Base-by-base conservation (phyloP, 1,140 invertebrate genomes). In the Theocolax elegans region DNA sequence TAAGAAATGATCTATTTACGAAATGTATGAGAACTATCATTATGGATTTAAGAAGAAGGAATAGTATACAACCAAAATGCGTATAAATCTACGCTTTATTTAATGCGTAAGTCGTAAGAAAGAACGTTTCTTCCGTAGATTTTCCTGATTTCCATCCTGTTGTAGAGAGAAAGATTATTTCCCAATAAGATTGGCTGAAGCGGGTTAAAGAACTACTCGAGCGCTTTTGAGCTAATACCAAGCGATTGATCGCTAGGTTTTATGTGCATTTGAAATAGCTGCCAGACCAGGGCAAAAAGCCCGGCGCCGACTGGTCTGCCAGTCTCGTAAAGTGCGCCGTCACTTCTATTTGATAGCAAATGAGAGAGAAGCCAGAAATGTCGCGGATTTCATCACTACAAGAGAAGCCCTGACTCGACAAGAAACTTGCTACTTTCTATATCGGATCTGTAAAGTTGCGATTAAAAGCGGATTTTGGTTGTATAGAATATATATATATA, bases 221-320 rank as follows among this genome's bases (percentile, higher is more conserved):
- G 12, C 1, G 3, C 23, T 19, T 23, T 49, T 35, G 59, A 17
- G 9, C n/a, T 62, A 49, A 48, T 31, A 12, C n/a, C 9, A 19
- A 12, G 15, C 4, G 19, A 60, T 68, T 44, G 56, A 60, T 68
- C 56, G 31, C 7, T 21, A 64, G 15, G 44, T 67, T 67, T 67
- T 67, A 67, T 49, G 65, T 44, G 53, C 51, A 46, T 58, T 67
- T 25, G 40, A 67, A 67, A 58, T 54, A n/a, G 17, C 27, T 35
- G n/a, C 35, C 54, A 23, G 60, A 60, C 7, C 12, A 49, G 29
- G 7, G 19, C 9, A 31, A 23, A 23, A 49, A 13, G 51, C 23
- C 27, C 8, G 27, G 17, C 35, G 25, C 23, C 31, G 46, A 38
- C 29, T 40, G 35, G 23, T 44, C 35, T 54, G 9, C 19, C 21